phyloP scores from a whole-genome alignment of 2,113 vertebrate genomes.

The Glaucomys volans region DNA sequence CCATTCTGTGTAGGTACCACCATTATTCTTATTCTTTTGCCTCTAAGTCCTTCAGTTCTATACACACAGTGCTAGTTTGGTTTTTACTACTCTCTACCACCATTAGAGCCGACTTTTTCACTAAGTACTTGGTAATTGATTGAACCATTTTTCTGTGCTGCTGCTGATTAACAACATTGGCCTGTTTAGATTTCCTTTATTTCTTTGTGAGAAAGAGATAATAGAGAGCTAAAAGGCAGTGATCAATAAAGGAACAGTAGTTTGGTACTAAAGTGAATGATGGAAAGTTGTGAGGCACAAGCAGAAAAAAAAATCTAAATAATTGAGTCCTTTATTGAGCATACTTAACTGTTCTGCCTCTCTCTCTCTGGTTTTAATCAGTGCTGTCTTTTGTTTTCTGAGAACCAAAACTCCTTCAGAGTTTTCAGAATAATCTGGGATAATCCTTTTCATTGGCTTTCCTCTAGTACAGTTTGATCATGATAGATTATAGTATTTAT shows the following conservation, averaged over 20 bases:
- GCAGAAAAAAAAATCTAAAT: background rate
- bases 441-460: background rate
- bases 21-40: background rate
- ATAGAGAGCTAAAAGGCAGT: background rate
- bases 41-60: background rate
- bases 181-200: background rate
- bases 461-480: background rate
- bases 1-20: background rate
- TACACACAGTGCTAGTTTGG: background rate
- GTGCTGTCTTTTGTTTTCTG: conserved; percentile 26
- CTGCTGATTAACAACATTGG: background rate
- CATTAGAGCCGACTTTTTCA: background rate
- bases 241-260: conserved; percentile 7
- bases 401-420: background rate
- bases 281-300: conserved; percentile 6
- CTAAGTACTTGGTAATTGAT: background rate
- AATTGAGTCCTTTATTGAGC: background rate
- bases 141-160: background rate
- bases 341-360: background rate
- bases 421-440: conserved; percentile 28
- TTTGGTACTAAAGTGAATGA: conserved; percentile 9
- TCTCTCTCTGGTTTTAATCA: conserved; percentile 24
- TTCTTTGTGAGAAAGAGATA: conserved; percentile 9
- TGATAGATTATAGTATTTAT: conserved; percentile 31
- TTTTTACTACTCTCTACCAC: background rate